phyloP scores from a whole-genome alignment of 1,140 invertebrate genomes.

The Drosophila busckii region DNA sequence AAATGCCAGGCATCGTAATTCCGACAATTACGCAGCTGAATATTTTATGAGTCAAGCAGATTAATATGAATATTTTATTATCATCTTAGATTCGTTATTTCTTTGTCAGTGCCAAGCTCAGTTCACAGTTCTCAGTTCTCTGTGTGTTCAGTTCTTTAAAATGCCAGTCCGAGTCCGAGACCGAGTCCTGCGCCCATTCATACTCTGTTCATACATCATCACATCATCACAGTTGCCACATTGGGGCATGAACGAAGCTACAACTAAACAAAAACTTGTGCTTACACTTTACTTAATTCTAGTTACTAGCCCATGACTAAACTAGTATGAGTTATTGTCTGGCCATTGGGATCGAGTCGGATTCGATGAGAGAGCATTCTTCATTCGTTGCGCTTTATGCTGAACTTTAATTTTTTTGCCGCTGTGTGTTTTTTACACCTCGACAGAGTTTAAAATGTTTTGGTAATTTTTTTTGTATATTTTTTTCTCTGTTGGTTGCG shows the following conservation, averaged over 20 bases:
- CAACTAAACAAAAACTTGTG: too few relatives aligned
- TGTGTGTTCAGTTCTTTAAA: neutral
- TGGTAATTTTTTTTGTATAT: too few relatives aligned
- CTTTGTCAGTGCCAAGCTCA: constrained; percentile 29
- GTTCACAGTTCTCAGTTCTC: neutral
- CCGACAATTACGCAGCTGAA: constrained; percentile 76
- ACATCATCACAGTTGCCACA: too few relatives aligned
- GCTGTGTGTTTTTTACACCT: constrained; percentile 58
- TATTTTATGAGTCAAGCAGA: constrained; percentile 75
- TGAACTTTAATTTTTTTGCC: constrained; percentile 1
- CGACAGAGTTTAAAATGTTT: constrained; percentile 50
- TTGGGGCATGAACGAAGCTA: too few relatives aligned
- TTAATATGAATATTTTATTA: constrained; percentile 79
- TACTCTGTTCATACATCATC: too few relatives aligned
- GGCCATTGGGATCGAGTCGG: too few relatives aligned
- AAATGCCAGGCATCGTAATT: constrained; percentile 53
- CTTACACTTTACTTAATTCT: too few relatives aligned
- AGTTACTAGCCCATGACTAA: too few relatives aligned
- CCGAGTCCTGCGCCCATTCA: too few relatives aligned
- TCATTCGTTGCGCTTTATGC: constrained; percentile 5
- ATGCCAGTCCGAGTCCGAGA: neutral
- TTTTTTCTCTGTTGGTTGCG: constrained; percentile 28
- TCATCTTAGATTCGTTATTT: constrained; percentile 72
- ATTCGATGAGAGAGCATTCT: too few relatives aligned
- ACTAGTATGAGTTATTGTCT: too few relatives aligned